Base-by-base conservation (phyloP, 2,888 invertebrate species). In the Nowickia ferox region DNA sequence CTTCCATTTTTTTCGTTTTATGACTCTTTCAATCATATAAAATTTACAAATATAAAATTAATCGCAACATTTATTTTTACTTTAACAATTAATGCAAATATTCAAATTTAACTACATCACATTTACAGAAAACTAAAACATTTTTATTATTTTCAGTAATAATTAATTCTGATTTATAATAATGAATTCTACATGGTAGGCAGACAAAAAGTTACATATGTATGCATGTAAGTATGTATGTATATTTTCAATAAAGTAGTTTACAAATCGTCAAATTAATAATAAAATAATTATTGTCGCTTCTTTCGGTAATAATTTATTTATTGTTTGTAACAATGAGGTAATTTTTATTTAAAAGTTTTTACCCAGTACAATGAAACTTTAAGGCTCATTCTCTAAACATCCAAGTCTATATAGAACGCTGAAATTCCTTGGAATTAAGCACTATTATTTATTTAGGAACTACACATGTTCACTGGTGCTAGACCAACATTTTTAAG, bases 151-250 rank as follows among this genome's bases (percentile, higher is more conserved):
- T 9, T 51, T 44, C 55, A 65, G 46, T 72, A 46, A 79, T 22
- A 48, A 71, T 68, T 68, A 17, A 61, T 57, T 76, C 6, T 71
- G 48, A 53, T 59, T 17, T 51, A 51, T 72, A 30, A 68, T 65
- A 74, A 63, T 55, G 46, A 85, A 82, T 82, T 77, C 85, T 82
- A 84, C 84, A 84, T 65, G 76, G 84, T 84, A 84, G 84, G 46
- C 46, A 77, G 48, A 76, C 19, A 79, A 61, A 63, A 66, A 76
- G 44, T 66, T 46, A 44, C 46, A 48, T 48, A 55, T 53, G 6
- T 30, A 30, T 30, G 30, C 6, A 30, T 30, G 30, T 22, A n/a
- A n/a, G n/a, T n/a, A 22, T 22, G 22, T 30, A 30, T 44, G 44
- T 9, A 19, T 76, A 22, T 76, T 61, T 72, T 78, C 53, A 75